Conservation (phyloP, 2,797 vertebrate genomes). For the Cirrhinus mrigala region DNA sequence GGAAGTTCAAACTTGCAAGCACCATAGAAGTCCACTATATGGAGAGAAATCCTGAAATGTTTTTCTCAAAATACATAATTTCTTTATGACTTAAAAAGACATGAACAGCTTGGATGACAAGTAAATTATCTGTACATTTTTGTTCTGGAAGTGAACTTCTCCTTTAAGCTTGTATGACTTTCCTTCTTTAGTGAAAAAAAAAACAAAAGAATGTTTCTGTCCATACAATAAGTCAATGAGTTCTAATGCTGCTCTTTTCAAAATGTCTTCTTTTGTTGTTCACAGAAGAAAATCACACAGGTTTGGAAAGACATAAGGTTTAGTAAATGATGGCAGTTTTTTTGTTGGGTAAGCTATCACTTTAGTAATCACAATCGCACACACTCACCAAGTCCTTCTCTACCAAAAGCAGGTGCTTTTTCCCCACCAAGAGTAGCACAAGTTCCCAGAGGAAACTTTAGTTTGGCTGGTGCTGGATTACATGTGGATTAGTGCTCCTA, state of each 20-base stretch:
- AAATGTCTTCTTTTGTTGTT: background rate
- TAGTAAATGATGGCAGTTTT: background rate
- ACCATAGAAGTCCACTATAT: too few relatives aligned
- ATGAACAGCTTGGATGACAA: too few relatives aligned
- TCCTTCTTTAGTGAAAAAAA: background rate
- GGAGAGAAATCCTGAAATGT: too few relatives aligned
- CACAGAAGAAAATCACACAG: background rate
- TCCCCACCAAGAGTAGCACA: slow-evolving; percentile 7
- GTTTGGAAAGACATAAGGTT: background rate
- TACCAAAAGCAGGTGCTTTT: background rate
- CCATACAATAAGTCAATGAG: background rate
- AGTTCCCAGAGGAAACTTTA: slow-evolving; percentile 51
- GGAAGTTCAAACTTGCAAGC: too few relatives aligned
- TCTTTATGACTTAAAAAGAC: too few relatives aligned
- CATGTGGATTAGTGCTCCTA: slow-evolving; percentile 52
- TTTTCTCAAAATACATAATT: too few relatives aligned
- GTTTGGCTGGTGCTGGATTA: slow-evolving; percentile 55
- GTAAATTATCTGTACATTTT: too few relatives aligned
- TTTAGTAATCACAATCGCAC: background rate
- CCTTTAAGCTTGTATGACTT: background rate
- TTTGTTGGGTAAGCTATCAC: background rate
- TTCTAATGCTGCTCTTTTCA: background rate
- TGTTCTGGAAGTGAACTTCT: too few relatives aligned
- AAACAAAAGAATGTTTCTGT: background rate
- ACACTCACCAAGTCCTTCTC: background rate